Evolutionary conservation across 2,888 invertebrate species (phyloP).

Genomic region (Drosophila gaucha): DNA sequence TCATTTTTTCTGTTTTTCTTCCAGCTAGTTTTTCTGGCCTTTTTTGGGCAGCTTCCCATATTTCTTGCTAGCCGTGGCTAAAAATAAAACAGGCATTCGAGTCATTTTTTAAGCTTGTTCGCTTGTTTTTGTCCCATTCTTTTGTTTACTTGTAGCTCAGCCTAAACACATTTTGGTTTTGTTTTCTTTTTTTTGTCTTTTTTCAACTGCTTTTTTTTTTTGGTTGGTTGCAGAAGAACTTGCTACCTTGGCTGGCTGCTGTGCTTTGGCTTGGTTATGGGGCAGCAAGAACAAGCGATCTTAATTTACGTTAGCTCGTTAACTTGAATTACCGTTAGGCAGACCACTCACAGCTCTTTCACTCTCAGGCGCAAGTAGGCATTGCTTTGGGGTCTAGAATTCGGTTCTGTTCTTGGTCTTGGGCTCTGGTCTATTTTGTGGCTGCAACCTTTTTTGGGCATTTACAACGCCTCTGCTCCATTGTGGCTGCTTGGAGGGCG

Average conservation of each 20-base stretch:
- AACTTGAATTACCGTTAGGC: constrained; percentile 75
- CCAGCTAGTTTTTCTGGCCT: constrained; percentile 33
- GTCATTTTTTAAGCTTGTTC: constrained; percentile 35
- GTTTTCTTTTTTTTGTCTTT: neutral
- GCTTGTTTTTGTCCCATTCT: constrained; percentile 46
- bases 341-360: constrained; percentile 51
- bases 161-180: constrained; percentile 63
- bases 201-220: constrained; percentile 4
- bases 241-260: constrained; percentile 43
- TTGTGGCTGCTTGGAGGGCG: constrained; percentile 69
- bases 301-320: constrained; percentile 81
- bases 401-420: constrained; percentile 1
- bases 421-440: constrained; percentile 43
- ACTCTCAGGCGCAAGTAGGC: constrained; percentile 45
- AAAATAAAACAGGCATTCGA: constrained; percentile 54
- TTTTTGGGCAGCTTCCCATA: constrained; percentile 55
- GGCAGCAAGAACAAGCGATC: constrained; percentile 72
- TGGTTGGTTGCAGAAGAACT: constrained; percentile 39
- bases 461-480: constrained; percentile 75
- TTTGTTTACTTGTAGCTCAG: constrained; percentile 65
- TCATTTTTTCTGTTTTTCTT: constrained; percentile 1
- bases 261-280: constrained; percentile 23
- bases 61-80: constrained; percentile 41
- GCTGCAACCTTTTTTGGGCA: constrained; percentile 75
- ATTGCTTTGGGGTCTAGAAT: constrained; percentile 22